Percentiles rank a stretch among this genome's conserved stretches.
These are phyloP conservation scores for Acomys russatus DNA, from an alignment of 2,797 vertebrate genomes.

Conservation along the genomic window DNA sequence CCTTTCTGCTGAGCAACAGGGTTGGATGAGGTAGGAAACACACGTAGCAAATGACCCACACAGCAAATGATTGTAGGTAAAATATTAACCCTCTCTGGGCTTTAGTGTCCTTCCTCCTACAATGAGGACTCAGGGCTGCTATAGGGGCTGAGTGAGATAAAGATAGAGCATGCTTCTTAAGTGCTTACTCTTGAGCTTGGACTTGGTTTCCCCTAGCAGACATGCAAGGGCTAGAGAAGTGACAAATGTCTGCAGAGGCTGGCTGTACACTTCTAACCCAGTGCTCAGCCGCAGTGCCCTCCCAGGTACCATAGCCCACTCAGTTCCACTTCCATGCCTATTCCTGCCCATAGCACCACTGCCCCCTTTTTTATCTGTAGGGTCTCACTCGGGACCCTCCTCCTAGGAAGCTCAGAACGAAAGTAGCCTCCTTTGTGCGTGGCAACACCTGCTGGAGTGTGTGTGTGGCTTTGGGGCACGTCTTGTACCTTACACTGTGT, in stretches of 20 bases:
- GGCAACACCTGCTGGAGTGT: not conserved
- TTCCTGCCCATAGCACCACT: not conserved
- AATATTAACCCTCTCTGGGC: constrained; percentile 40
- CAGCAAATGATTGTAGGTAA: constrained; percentile 12
- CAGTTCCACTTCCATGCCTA: fast-evolving
- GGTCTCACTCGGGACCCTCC: not conserved
- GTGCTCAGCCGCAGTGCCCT: not conserved
- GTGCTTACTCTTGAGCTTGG: not conserved
- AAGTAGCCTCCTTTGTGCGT: not conserved
- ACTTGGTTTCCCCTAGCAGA: not conserved
- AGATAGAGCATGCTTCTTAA: not conserved
- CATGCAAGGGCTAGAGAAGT: not conserved
- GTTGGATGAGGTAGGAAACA: not conserved
- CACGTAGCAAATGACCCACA: not conserved
- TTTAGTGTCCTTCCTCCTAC: not conserved
- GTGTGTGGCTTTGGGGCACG: not conserved
- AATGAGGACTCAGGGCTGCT: not conserved
- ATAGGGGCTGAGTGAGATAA: not conserved
- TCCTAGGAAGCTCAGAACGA: not conserved
- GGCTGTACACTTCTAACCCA: fast-evolving
- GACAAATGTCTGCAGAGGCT: not conserved
- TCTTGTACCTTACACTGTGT: too few relatives aligned
- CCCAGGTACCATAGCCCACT: not conserved
- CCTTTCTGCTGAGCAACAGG: not conserved
- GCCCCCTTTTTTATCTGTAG: not conserved